Evolutionary conservation across 2,888 invertebrate species (phyloP), one percentile per base, ranked within the genome.

Genomic region (Heliconius erato): DNA sequence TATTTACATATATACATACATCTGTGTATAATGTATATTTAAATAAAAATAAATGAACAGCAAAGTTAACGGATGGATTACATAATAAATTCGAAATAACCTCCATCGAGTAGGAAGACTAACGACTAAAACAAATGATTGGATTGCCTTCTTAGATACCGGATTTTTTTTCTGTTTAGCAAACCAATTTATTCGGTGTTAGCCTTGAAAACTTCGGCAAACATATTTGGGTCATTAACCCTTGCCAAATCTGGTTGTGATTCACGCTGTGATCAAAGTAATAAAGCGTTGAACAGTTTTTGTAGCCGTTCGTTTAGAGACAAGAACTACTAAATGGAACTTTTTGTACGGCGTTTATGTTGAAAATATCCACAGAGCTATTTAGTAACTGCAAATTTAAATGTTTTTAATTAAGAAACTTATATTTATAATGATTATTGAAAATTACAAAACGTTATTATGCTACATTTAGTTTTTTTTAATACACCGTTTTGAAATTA

Each of bases 181-280:
- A 91, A 92, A 90, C 91, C 91, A 91, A 94, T 94, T 94, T 92
- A 92, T 92, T 93, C 89, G 90, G 86, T 88, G 87, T 86, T 94
- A 95, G 94, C 96, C 96, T 96, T 96, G 96, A 94, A 93, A 91
- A 93, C 91, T 94, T 92, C 90, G 92, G 94, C 92, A 93, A 94
- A 93, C 94, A 94, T 92, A 95, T 95, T 95, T 94, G 90, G 96
- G 96, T 95, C 95, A 94, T 95, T 95, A 93, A 96, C 96, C 96
- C 95, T 94, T 89, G 90, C 93, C 94, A 93, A 95, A 94, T 95
- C 94, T 94, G 93, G 93, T 94, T 93, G 94, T 95, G 96, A 96
- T 95, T 96, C 96, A 96, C 94, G 89, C 88, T 90, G 91, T 92
- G 94, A 94, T 92, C 94, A 93, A 92, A 95, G 94, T 95, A 94